Evolutionary conservation across 2,113 vertebrate genomes (phyloP), one percentile per base, ranked within the genome.

Genomic region (Zosterops lateralis): DNA sequence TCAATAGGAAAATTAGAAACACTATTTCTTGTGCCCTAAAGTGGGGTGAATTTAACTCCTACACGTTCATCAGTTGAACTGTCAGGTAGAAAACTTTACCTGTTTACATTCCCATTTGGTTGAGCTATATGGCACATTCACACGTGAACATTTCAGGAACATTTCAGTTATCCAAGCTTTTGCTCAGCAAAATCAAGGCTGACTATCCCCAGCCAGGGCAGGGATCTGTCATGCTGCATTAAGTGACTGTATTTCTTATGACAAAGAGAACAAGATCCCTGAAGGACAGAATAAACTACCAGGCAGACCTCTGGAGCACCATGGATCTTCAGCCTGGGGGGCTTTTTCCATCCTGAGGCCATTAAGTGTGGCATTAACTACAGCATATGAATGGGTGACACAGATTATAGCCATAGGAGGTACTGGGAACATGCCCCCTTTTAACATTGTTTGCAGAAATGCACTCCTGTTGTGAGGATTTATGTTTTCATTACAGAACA

Each of bases 401-500:
- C 26, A 84, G 90, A 78, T 96, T 87, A 87, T 17, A 95, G 91
- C 92, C 85, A 53, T 17, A 85, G 95, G 87, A 95, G 81, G 83
- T 42, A 9, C 84, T 70, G 80, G 34, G 73, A 76, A 73, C 16
- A 51, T 60, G 64, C 31, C 90, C 92, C 79, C 51, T 95, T 86
- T 58, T 38, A 54, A 44, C 77, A 50, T 4, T 82, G 92, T 82
- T 92, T 87, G 66, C 62, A 61, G 66, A 88, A 90, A 93, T 34
- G 80, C 80, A 50, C 81, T 96, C 90, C 32, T 89, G 89, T 78
- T 87, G 90, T 68, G 87, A 87, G 28, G 72, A 96, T 96, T 95
- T 96, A 93, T 85, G 77, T 83, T 92, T 94, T 95, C 88, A 95
- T 95, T 94, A 94, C 74, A 66, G 83, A 94, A 79, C 90, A 93